Conservation (phyloP, 2,113 vertebrate genomes). For the Sceloporus undulatus region DNA sequence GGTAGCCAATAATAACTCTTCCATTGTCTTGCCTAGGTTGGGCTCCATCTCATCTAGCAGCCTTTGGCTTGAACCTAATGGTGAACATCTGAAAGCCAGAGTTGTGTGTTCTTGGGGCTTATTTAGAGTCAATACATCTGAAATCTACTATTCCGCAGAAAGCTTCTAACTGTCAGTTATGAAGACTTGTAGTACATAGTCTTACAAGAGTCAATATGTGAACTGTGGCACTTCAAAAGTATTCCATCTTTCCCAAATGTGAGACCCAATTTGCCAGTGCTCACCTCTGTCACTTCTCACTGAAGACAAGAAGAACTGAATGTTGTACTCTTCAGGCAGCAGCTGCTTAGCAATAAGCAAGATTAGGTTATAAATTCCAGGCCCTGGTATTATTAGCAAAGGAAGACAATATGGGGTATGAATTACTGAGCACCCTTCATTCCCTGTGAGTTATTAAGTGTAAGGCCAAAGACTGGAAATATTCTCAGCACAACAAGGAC, state of each 20-base stretch:
- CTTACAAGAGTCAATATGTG: background rate
- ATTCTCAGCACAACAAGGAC: conserved; percentile 60
- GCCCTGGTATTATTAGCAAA: conserved; percentile 56
- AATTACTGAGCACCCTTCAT: conserved; percentile 68
- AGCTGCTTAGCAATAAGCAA: conserved; percentile 47
- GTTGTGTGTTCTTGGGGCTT: background rate
- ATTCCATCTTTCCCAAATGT: background rate
- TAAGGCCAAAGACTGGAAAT: conserved; percentile 67
- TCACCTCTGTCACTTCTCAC: background rate
- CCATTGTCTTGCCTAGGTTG: background rate
- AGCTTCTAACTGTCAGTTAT: background rate
- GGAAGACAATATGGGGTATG: conserved; percentile 62
- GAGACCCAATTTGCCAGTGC: background rate
- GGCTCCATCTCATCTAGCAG: background rate
- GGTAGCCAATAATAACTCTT: background rate
- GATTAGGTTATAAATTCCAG: conserved; percentile 62
- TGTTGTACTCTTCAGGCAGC: conserved; percentile 41
- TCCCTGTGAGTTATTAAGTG: conserved; percentile 73
- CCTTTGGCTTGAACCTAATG: background rate
- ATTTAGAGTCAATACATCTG: background rate
- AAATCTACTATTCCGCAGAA: background rate
- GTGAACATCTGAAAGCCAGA: background rate
- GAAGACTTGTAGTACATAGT: background rate
- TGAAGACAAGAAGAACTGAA: background rate
- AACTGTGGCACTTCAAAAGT: background rate